phyloP scores from a whole-genome alignment of 2,797 vertebrate genomes.

The Myotis daubentonii region DNA sequence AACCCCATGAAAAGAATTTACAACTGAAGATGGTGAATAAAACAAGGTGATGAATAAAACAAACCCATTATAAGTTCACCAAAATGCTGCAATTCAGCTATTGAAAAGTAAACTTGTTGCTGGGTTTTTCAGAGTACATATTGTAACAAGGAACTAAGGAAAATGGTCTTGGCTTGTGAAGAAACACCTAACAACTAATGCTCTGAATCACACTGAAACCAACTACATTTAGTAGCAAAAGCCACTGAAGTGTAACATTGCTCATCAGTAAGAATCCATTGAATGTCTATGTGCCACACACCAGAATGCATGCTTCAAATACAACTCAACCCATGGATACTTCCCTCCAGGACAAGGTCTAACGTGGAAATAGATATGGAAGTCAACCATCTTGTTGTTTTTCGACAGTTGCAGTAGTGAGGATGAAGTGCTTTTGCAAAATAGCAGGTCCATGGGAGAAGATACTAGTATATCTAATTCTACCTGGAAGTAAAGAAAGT shows the following conservation, averaged over 20 bases:
- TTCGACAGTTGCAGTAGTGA: not conserved
- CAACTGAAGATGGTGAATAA: constrained; percentile 71
- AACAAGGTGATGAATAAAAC: constrained; percentile 76
- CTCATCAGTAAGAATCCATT: not conserved
- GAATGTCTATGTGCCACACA: not conserved
- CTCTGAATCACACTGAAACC: not conserved
- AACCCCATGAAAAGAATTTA: constrained; percentile 72
- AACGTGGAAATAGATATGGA: not conserved
- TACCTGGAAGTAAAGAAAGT: not conserved
- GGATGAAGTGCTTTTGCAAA: not conserved
- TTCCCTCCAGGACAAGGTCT: not conserved
- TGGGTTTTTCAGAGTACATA: constrained; percentile 58
- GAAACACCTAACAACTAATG: constrained; percentile 12
- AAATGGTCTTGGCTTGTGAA: not conserved
- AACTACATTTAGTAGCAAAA: not conserved
- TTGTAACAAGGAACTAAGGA: constrained; percentile 62
- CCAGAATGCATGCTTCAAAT: not conserved
- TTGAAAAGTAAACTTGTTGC: constrained; percentile 71
- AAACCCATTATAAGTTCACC: constrained; percentile 74
- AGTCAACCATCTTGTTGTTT: not conserved
- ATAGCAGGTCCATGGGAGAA: not conserved
- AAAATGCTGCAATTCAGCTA: constrained; percentile 61
- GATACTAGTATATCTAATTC: not conserved
- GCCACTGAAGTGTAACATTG: not conserved
- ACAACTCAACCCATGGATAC: not conserved